These are phyloP conservation scores for Isichthys henryi DNA, from an alignment of 2,113 vertebrate genomes.

Conservation along the genomic window DNA sequence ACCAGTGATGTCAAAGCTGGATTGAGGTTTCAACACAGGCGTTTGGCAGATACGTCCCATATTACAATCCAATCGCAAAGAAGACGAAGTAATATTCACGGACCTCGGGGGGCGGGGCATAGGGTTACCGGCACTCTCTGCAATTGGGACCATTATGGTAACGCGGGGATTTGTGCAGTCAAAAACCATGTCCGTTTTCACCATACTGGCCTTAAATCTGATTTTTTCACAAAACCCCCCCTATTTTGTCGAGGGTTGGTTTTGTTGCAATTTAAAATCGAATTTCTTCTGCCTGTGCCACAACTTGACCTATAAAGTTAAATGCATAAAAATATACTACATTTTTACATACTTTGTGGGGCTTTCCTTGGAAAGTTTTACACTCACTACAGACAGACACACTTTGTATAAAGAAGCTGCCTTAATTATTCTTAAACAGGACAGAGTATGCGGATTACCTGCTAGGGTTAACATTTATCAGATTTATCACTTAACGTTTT, in stretches of 20 bases:
- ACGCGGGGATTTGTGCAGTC: neutral
- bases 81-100: neutral
- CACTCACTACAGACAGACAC: neutral
- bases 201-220: neutral
- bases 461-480: neutral
- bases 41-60: neutral
- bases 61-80: neutral
- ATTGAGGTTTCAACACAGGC: slow-evolving; percentile 20
- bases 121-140: neutral
- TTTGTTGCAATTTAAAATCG: neutral
- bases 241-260: neutral
- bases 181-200: neutral
- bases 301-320: neutral
- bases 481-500: neutral
- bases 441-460: neutral
- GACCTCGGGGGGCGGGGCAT: neutral
- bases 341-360: neutral
- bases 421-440: neutral
- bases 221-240: neutral
- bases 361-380: neutral
- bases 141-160: neutral
- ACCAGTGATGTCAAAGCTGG: slow-evolving; percentile 19
- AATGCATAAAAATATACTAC: neutral
- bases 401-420: neutral
- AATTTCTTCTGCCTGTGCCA: neutral